Evolutionary conservation across 2,797 vertebrate species (phyloP), one percentile per base, ranked within the genome.

Genomic region (Enteromius argenteus): DNA sequence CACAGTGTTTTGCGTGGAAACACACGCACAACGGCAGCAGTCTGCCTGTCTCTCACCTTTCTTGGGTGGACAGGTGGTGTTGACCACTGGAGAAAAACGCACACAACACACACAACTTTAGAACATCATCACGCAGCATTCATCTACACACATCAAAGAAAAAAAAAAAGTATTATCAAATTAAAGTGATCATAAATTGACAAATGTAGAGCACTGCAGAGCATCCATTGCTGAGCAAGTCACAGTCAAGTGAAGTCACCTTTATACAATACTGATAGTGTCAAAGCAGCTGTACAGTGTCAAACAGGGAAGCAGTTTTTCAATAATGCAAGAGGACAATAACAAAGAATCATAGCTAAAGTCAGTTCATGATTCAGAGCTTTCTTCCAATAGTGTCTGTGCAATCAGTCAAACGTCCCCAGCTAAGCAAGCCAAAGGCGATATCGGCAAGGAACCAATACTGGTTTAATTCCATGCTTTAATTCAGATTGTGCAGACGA

Each of bases 1-100:
- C 68, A 58, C 85, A 79, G 35, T 49, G 71, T 27, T 74, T 58
- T 75, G 58, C 8, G 14, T n/a, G 68, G 32, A 76, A 58, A 67
- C 44, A 56, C 58, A 58, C 76, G 21, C 83, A 79, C 78, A 60
- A 44, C 15, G 60, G 68, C 66, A 85, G 79, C 68, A 42, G 27
- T 79, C 32, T 75, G 60, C 72, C 71, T 1, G 30, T 79, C 81
- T 80, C 86, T 89, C 88, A 87, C 88, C 86, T 89, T 82, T 84
- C 71, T 80, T 81, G 37, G 21, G 74, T 80, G 69, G 79, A 84
- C 82, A 87, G 86, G 76, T 83, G 82, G 84, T 83, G 86, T 46
- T 83, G 81, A 86, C 81, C 84, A 80, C 86, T 89, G 82, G 82
- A 89, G 88, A 87, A 69, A 86, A 89, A 86, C 30, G 79, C 79